These are phyloP conservation scores for Heterodera filipjevi DNA, from an alignment of 2,888 invertebrate genomes.

Conservation along the genomic window DNA sequence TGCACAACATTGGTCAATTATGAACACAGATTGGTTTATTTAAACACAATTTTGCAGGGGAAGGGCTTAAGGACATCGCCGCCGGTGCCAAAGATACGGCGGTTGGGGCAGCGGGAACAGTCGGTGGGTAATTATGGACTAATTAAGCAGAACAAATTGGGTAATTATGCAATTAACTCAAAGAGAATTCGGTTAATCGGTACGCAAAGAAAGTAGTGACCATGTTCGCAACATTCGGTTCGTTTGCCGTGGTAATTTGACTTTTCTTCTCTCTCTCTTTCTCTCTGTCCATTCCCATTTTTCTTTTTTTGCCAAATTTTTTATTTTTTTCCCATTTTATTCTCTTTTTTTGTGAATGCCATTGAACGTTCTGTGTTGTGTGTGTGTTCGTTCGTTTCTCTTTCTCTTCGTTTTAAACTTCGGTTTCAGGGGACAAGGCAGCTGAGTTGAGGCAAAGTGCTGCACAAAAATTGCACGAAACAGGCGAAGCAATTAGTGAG, in stretches of 20 bases:
- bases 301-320: background rate
- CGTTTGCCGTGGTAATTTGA: background rate
- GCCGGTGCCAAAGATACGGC: conserved; percentile 22
- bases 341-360: background rate
- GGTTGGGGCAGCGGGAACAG: background rate
- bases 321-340: background rate
- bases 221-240: background rate
- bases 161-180: background rate
- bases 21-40: background rate
- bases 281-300: background rate
- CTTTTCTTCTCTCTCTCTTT: background rate
- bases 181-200: conserved; percentile 3
- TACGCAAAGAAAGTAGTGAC: conserved; percentile 2
- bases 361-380: background rate
- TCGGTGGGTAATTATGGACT: conserved; percentile 10
- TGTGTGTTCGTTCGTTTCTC: background rate
- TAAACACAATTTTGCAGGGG: background rate
- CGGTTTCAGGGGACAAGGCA: conserved; percentile 26
- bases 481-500: conserved; percentile 23
- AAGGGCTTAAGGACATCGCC: conserved; percentile 15
- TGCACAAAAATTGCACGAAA: background rate
- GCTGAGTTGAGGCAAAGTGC: conserved; percentile 13
- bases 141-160: background rate
- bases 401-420: background rate
- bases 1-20: conserved; percentile 3